Base-by-base conservation (phyloP, 2,797 vertebrate genomes). In the Notoglanidium macrostoma region DNA sequence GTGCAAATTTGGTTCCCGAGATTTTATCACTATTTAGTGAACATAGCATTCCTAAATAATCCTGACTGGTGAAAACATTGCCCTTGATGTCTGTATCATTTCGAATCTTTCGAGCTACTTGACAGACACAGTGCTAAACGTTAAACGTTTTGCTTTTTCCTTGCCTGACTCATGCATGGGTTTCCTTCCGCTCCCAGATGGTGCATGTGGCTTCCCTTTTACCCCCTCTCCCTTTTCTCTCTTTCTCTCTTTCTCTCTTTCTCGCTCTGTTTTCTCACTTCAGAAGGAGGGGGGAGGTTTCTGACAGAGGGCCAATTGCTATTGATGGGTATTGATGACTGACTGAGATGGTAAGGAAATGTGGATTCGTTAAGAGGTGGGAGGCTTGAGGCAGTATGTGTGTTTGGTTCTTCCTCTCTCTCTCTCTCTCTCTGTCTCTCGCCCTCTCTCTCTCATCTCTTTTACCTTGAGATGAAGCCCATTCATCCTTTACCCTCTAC, bases 271-370 rank as follows among this genome's bases (percentile, higher is more conserved):
- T 73, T 74, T 76, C 84, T 85, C n/a, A 78, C 9, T 77, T 65
- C n/a, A 49, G 26, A 49, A 61, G 54, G 40, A 17, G 54, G 19
- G 59, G 26, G 35, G 40, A 61, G 40, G 54, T 19, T 51, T 54
- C 92, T 92, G 90, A 93, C 92, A 94, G 92, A 84, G 83, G 87
- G 82, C 83, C 91, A 92, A 91, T 91, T 89, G 89, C 90, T 93
- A 95, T 95, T 95, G 95, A 96, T 95, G 92, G 92, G 93, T 95
- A 96, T 95, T 95, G 95, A 95, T 96, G 95, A 93, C 93, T 96
- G 95, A 93, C 94, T 94, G 92, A 89, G 93, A 89, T 65, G 73
- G 94, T 91, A 93, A 92, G 89, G 90, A 94, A 94, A 92, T 94
- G 93, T 93, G 93, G 94, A 94, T 95, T 91, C 93, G 92, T 92